A percentile compares a stretch with the other conserved stretches of the same genome.
Evolutionary conservation across 2,888 invertebrate genomes (phyloP).

Genomic region (Sialis lutaria): DNA sequence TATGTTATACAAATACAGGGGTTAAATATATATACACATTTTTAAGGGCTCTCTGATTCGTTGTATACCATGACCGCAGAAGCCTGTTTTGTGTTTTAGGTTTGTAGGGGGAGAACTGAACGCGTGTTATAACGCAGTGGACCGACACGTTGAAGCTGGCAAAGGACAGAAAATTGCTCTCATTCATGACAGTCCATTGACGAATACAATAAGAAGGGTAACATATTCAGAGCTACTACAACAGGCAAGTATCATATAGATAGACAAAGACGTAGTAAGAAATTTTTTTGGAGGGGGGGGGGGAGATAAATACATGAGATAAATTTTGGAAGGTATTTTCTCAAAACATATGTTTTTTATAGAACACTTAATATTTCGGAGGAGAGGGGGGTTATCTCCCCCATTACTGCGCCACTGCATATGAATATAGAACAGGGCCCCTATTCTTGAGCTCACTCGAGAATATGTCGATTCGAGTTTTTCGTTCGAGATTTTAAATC

Average conservation of each 20-base stretch:
- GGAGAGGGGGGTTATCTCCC: too few species aligned
- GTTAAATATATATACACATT: neutral
- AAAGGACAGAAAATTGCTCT: conserved; percentile 63
- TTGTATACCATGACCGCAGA: neutral
- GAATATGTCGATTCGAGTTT: too few species aligned
- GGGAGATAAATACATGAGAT: too few species aligned
- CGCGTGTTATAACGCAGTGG: conserved; percentile 84
- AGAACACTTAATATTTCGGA: too few species aligned
- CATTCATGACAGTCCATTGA: conserved; percentile 82
- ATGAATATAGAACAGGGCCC: too few species aligned
- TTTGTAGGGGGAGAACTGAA: conserved; percentile 82
- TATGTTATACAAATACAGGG: neutral
- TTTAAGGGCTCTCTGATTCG: neutral
- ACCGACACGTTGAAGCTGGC: conserved; percentile 71
- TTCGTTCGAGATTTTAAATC: too few species aligned
- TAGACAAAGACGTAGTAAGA: too few species aligned
- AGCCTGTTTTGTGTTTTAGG: conserved; percentile 30
- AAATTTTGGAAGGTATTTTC: too few species aligned
- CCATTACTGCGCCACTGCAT: too few species aligned
- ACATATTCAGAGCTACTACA: conserved; percentile 69
- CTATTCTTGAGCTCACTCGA: too few species aligned
- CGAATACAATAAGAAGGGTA: conserved; percentile 54
- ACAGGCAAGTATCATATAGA: conserved; percentile 39
- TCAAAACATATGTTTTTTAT: neutral
- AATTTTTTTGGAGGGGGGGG: too few species aligned